Evolutionary conservation across 2,113 vertebrate species (phyloP).

Genomic region (Plectropomus leopardus): DNA sequence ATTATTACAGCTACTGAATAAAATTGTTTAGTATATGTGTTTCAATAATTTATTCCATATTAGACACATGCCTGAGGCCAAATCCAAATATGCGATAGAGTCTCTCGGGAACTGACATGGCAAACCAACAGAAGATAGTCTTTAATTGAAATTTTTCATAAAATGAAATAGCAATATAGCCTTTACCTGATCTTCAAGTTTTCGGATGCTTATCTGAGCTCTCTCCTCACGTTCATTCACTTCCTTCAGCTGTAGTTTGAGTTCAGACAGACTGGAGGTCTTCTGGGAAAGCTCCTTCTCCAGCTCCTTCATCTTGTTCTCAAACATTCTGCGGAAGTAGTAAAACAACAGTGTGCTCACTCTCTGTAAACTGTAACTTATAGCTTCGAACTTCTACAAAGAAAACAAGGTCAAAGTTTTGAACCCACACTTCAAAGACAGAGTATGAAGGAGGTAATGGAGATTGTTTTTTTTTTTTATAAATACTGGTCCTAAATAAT

Average conservation of each 20-base stretch:
- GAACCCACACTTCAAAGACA: no score
- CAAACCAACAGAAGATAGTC: not conserved
- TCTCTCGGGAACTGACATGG: not conserved
- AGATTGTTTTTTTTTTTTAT: no score
- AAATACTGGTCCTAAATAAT: not conserved
- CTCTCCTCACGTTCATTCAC: slow-evolving; percentile 83
- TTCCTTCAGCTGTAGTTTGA: slow-evolving; percentile 87
- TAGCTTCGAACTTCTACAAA: not conserved
- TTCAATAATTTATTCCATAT: not conserved
- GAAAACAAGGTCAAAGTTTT: not conserved
- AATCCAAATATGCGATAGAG: not conserved
- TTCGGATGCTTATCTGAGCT: slow-evolving; percentile 75
- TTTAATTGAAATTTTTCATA: not conserved
- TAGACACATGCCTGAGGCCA: not conserved
- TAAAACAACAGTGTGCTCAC: not conserved
- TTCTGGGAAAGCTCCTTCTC: slow-evolving; percentile 90
- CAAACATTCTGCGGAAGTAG: slow-evolving; percentile 88
- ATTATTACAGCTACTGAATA: not conserved
- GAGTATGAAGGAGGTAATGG: no score
- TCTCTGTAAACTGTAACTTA: not conserved
- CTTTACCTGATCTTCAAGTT: slow-evolving; percentile 88
- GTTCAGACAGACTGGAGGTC: slow-evolving; percentile 84
- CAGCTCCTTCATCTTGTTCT: slow-evolving; percentile 92
- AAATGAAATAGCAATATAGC: not conserved
- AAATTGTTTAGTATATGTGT: not conserved